Base-by-base conservation (phyloP, 2,888 invertebrate genomes). In the Ennomos fuscantarius region DNA sequence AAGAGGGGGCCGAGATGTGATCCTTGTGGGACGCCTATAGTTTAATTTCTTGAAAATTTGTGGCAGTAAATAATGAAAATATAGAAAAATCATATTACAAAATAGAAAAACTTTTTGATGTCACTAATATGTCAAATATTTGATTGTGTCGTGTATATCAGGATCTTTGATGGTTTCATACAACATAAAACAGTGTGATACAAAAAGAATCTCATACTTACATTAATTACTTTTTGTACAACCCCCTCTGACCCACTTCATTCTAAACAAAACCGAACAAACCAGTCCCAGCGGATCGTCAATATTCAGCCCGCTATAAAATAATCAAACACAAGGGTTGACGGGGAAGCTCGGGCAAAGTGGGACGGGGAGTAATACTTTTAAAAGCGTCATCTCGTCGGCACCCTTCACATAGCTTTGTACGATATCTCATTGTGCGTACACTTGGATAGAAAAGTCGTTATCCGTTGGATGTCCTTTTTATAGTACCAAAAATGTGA, bases 341-440 rank as follows among this genome's bases (percentile, higher is more conserved):
- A 58, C 32, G 60, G 60, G 68, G 63, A 60, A 45, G 52, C 35
- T 60, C 63, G 71, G 72, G 76, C 77, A 73, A 72, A 53, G 44
- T 58, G 58, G 58, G 41, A 45, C 49, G 53, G 52, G 73, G 72
- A 73, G 84, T 90, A 89, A 91, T 91, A 89, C 87, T 86, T 89
- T 89, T 91, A 90, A 91, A 89, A 91, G 90, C 88, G 78, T 82
- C 82, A 78, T 76, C 78, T 74, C 74, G 71, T 68, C 80, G 78
- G 76, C 80, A 76, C 81, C 82, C 81, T 77, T 77, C 74, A 68
- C 69, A 70, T 73, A 70, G 79, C 83, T 86, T 85, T 87, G 84
- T 81, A 72, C 66, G 69, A 73, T 68, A 81, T 82, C 76, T 81
- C 81, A 84, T 83, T 85, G 85, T 86, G 78, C 77, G 81, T 82